Base-by-base conservation (phyloP, 2,797 vertebrate genomes). In the Acomys russatus region DNA sequence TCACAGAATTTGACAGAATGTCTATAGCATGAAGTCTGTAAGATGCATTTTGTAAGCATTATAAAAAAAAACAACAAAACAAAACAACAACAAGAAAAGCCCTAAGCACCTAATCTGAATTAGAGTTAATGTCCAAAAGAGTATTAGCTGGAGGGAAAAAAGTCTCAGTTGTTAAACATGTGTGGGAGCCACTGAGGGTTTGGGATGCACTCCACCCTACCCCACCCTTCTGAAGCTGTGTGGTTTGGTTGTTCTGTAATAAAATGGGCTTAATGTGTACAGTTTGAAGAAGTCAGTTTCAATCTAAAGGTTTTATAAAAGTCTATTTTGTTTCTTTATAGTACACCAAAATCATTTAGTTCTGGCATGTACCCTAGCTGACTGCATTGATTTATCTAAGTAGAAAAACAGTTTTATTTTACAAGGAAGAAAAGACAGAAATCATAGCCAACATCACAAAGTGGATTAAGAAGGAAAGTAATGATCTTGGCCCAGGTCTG, bases 271-370 rank as follows among this genome's bases (percentile, higher is more conserved):
- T 96, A 95, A 95, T 92, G 10, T 70, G 49, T 95, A 35, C 38
- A 82, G 56, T 96, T 90, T 94, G 68, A 94, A 84, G 83, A 94
- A 96, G 84, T 92, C 94, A 68, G 63, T 95, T 95, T 92, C 91
- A 96, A 85, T 95, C 82, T 94, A 68, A 94, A 96, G 87, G 35
- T 90, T 95, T 93, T 90, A 80, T 97, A 74, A 91, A 96, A 93
- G 79, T 95, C 94, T 93, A 93, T 96, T 95, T 79, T 77, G 88
- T 95, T 96, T 89, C 66, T 91, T 94, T 96, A 86, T 68, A 97
- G 68, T 77, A 92, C 83, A 92, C 59, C 91, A 63, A 93, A 96
- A 96, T 94, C 71, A 77, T 95, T 96, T 87, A 73, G 1, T 95
- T 95, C 88, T 96, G 96, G 89, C 97, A 71, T 94, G 51, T 88